These are phyloP conservation scores for Strigops habroptila DNA, from an alignment of 2,113 vertebrate genomes.

Conservation along the genomic window DNA sequence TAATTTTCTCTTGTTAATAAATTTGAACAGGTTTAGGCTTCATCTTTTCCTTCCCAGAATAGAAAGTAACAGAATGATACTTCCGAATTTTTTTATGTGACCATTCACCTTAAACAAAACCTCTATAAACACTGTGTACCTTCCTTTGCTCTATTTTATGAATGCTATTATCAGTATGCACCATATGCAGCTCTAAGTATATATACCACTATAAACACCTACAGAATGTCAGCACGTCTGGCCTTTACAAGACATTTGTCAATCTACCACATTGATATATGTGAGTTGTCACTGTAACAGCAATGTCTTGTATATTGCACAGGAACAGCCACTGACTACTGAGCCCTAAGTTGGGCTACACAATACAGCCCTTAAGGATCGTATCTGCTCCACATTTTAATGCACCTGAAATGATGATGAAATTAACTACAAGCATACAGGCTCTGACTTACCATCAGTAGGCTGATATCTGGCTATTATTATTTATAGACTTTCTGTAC, in stretches of 20 bases:
- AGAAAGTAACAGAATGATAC: neutral
- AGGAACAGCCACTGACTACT: neutral
- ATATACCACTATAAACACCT: neutral
- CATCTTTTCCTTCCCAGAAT: neutral
- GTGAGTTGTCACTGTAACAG: neutral
- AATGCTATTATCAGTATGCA: neutral
- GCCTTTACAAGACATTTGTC: neutral
- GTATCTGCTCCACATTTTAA: neutral
- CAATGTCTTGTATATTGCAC: neutral
- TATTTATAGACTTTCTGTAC: neutral
- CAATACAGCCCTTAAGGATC: rapidly evolving
- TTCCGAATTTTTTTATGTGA: neutral
- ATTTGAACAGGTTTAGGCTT: neutral
- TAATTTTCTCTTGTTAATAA: neutral
- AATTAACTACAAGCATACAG: neutral
- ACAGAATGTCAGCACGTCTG: neutral
- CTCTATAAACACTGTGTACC: rapidly evolving
- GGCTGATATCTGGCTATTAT: neutral
- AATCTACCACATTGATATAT: neutral
- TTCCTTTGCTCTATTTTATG: neutral
- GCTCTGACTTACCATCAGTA: neutral
- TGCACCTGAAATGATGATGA: neutral
- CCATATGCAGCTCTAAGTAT: neutral
- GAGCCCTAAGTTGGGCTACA: neutral
- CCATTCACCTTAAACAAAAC: neutral